Base-by-base conservation (phyloP, 1,140 invertebrate genomes). In the Solenopsis invicta region DNA sequence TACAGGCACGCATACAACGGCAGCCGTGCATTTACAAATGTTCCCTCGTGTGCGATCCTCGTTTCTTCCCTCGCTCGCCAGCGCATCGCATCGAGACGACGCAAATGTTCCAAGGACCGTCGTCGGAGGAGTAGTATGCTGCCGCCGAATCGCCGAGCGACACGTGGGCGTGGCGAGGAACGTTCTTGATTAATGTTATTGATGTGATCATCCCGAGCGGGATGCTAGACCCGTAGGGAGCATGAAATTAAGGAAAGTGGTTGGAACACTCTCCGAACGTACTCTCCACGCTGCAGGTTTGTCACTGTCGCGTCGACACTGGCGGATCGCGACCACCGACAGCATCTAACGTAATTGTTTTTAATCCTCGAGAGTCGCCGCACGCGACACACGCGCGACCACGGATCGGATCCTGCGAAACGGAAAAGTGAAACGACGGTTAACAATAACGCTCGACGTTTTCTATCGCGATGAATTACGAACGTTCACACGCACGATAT, bases 121-220 rank as follows among this genome's bases (percentile, higher is more conserved):
- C n/a, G 41, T 4, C 50, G 34, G 21, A 45, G 66, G 13, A 72
- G 21, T 16, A 48, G 18, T 41, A 21, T 10, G 34, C n/a, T 29
- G 29, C 29, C 29, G 29, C 2, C 34, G 62, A 62, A 80, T 64
- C 45, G 18, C 29, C 48, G n/a, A 29, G 61, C 37, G 50, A 69
- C 29, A 37, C 45, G 52, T 24, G 66, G 67, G 66, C 62, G 48
- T 67, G 62, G 77, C 66, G 66, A 59, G 34, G 16, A 72, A n/a
- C 41, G 52, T 82, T 74, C 67, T 84, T 84, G 80, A 84, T 84
- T 62, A 84, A 84, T 75, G 66, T 75, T 50, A 84, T 84, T 74
- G 41, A 29, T 29, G 56, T 50, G 69, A 75, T 84, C 69, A 62
- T 61, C 50, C 37, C 18, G 69, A 74, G 6, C 41, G 9, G 24